phyloP scores from a whole-genome alignment of 1,140 invertebrate species.

The Drosophila pruinosa region DNA sequence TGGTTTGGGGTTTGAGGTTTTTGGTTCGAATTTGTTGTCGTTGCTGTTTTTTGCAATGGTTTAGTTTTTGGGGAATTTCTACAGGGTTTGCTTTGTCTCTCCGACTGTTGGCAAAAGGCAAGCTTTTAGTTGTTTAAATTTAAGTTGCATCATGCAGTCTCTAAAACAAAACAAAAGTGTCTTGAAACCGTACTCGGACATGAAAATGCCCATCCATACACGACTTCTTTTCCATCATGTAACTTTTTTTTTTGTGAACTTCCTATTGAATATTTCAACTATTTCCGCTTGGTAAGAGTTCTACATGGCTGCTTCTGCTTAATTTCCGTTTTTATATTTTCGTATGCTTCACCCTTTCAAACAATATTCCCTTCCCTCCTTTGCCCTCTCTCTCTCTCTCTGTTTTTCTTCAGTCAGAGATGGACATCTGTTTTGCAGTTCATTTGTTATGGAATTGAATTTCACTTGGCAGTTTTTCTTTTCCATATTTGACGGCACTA shows the following conservation, averaged over 20 bases:
- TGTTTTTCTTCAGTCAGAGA: conserved; percentile 6
- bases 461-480: conserved; percentile 41
- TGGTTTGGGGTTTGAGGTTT: conserved; percentile 45
- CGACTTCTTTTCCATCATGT: neutral
- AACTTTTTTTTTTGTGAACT: conserved; percentile 33
- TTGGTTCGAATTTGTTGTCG: conserved; percentile 41
- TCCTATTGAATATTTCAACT: conserved; percentile 55
- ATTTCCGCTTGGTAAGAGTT: conserved; percentile 48
- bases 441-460: conserved; percentile 77
- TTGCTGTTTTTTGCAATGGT: conserved; percentile 20
- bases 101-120: conserved; percentile 19
- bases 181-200: neutral
- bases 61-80: conserved; percentile 23
- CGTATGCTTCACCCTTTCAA: conserved; percentile 5
- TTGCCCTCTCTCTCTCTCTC: neutral
- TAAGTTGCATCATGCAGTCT: conserved; percentile 45
- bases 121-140: conserved; percentile 75
- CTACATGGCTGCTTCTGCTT: conserved; percentile 47
- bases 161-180: conserved; percentile 4
- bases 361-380: neutral
- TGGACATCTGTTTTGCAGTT: conserved; percentile 76
- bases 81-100: conserved; percentile 36
- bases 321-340: conserved; percentile 65
- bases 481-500: conserved; percentile 20
- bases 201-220: neutral